Conservation (phyloP, 1,140 invertebrate species). For the Phortica variegata region DNA sequence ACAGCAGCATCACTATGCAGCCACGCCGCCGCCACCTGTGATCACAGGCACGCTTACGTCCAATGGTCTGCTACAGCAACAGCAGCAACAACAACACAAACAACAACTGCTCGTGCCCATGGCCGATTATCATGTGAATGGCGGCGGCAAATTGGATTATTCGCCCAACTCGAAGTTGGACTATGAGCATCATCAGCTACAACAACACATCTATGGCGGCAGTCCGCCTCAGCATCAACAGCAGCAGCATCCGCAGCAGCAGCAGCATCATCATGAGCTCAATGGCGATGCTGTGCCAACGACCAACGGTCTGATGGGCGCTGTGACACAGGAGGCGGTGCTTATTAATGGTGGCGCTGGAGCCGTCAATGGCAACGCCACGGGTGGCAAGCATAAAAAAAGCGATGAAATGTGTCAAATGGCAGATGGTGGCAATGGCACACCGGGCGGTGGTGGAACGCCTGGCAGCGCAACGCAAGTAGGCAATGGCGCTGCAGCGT, state of each 20-base stretch:
- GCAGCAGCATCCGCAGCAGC: slow-evolving; percentile 22
- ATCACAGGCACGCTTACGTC: slow-evolving; percentile 17
- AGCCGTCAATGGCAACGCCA: slow-evolving; percentile 6
- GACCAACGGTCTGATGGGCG: slow-evolving; percentile 30
- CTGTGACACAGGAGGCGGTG: slow-evolving; percentile 13
- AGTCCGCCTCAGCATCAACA: slow-evolving; percentile 2
- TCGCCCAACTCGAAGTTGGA: slow-evolving; percentile 49
- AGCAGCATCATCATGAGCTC: slow-evolving; percentile 23
- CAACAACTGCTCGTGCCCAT: slow-evolving; percentile 41
- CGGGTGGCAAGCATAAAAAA: slow-evolving; percentile 39
- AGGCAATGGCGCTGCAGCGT: slow-evolving; percentile 8
- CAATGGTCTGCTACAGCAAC: slow-evolving; percentile 43
- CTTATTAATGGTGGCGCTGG: slow-evolving; percentile 23
- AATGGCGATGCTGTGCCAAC: slow-evolving; percentile 15
- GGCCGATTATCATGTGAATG: slow-evolving; percentile 44
- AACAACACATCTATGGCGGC: background rate
- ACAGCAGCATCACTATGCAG: slow-evolving; percentile 42
- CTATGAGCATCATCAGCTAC: slow-evolving; percentile 26
- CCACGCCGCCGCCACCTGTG: slow-evolving; percentile 29
- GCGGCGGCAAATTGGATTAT: slow-evolving; percentile 51
- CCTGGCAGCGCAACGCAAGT: slow-evolving; percentile 9
- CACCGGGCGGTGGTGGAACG: no score
- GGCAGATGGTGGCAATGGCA: slow-evolving; percentile 11
- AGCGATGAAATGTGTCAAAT: slow-evolving; percentile 43
- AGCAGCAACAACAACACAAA: slow-evolving; percentile 36